phyloP scores from a whole-genome alignment of 2,797 vertebrate species.

The Euthynnus affinis region DNA sequence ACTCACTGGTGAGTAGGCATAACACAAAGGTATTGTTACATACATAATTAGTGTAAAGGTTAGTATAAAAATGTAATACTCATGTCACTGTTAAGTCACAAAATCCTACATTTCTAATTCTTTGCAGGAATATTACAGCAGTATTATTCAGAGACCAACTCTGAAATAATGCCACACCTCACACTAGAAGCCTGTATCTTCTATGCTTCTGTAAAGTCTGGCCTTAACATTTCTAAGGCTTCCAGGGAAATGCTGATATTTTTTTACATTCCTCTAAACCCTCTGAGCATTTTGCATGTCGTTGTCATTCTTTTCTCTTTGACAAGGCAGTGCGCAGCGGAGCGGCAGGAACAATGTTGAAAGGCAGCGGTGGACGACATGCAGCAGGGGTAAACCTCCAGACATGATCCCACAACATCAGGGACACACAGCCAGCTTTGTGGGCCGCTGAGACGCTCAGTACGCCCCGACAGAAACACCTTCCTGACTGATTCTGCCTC shows the following conservation, averaged over 20 bases:
- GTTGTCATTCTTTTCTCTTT: constrained; percentile 20
- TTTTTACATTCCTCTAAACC: background rate
- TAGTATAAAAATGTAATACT: too few relatives aligned
- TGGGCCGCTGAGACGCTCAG: background rate
- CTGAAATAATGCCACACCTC: background rate
- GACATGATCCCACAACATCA: constrained; percentile 16
- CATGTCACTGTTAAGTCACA: too few relatives aligned
- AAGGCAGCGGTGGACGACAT: background rate
- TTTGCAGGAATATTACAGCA: background rate
- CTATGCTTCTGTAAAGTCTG: background rate
- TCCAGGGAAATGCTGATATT: background rate
- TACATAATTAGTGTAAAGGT: too few relatives aligned
- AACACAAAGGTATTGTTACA: too few relatives aligned
- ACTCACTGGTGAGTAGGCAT: too few relatives aligned
- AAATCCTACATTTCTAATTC: background rate
- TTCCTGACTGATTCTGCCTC: constrained; percentile 49
- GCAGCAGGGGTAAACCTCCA: constrained; percentile 36
- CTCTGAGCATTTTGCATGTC: background rate
- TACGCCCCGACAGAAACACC: constrained; percentile 23
- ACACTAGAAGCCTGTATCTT: background rate
- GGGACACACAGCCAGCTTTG: constrained; percentile 6
- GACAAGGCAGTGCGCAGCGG: background rate
- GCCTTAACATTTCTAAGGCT: background rate
- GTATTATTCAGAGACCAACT: background rate
- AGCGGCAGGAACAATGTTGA: constrained; percentile 20